Evolutionary conservation across 2,113 vertebrate species (phyloP), one percentile per base, ranked within the genome.

Genomic region (Microtus oregoni): DNA sequence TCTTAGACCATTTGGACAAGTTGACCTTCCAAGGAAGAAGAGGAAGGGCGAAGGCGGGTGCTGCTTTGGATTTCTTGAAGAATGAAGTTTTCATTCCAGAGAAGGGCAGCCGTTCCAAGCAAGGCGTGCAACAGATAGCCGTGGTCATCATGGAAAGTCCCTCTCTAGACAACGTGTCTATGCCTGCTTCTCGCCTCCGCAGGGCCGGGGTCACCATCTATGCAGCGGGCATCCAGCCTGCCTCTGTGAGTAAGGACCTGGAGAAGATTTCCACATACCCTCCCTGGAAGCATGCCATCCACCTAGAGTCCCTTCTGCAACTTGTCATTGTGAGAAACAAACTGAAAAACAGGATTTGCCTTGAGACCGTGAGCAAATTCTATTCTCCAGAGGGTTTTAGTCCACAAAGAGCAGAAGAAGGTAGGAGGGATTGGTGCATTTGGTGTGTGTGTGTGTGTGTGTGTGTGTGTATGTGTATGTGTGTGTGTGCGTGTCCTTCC

Each of bases 91-190:
- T 99, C 44, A 94, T 76, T 9, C 61, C 94, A 19, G 65, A 87
- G 1, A 95, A 38, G 11, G 99, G 99, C 17, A 98, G 99, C 96
- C 97, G 99, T 68, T 97, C 87, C 22, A 47, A 50, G 3, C 92
- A 94, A 7, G 98, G 99, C 0, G 92, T 99, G 30, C 98, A 98
- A 87, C 98, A 99, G 97, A 97, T 99, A 79, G 99, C 99, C 0
- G 97, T 99, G 35, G 98, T 99, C 78, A 98, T 99, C 97, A 99
- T 98, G 0, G 98, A 98, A 3, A 98, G 98, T 0, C 35, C 98
- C 41, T 99, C 99, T 11, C 94, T 98, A n/a, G 99, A 99, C 79
- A 30, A 97, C 0, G 98, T 99, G 72, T 97, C 41, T 9, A 41
- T 26, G 5, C 86, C 98, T 0, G 99, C 99, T 7, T 95, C 98